Base-by-base conservation (phyloP, 2,888 invertebrate genomes). In the Brachyopa scutellaris region DNA sequence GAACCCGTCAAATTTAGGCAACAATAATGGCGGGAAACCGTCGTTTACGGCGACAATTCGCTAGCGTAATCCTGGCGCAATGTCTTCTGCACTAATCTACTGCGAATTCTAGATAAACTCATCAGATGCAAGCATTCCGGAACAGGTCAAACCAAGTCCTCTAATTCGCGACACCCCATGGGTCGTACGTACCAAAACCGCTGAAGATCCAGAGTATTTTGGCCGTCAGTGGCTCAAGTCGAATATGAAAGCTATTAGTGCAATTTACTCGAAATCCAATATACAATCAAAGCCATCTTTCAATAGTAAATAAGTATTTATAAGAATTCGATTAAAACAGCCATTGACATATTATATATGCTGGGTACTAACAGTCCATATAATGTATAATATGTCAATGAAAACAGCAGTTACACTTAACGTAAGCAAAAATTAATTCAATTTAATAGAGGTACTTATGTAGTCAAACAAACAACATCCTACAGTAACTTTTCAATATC, bases 81-180 rank as follows among this genome's bases (percentile, higher is more conserved):
- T 92, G 95, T 99, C 91, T 97, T 98, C 2, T 98, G 99, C 88
- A 98, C 99, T 76, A 99, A 99, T 92, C 91, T 99, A 59, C 91
- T 99, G 83, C 93, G 99, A 86, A 97, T 99, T 86, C 93, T 99
- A 64, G 99, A 99, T 90, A 99, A 99, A 91, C 92, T 99, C 72
- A 99, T 99, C 40, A 99, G 99, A 91, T 99, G 99, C 97, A 99
- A 99, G 89, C 99, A 99, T 90, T 99, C 99, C n/a, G 93, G 99
- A 84, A 97, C 99, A 1, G 99, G 99, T 87, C 92, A 99, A 72
- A 99, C 99, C 91, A 94, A 98, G 85, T 97, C 99, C 0, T 92
- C 99, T 9, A 98, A 99, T 93, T 97, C 97, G 2, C 93, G 97
- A 61, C 97, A 99, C 89, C 97, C 98, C 4, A 95, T 99, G 93